These are phyloP conservation scores for Dasysyrphus albostriatus DNA, from an alignment of 2,888 invertebrate genomes.

Conservation along the genomic window DNA sequence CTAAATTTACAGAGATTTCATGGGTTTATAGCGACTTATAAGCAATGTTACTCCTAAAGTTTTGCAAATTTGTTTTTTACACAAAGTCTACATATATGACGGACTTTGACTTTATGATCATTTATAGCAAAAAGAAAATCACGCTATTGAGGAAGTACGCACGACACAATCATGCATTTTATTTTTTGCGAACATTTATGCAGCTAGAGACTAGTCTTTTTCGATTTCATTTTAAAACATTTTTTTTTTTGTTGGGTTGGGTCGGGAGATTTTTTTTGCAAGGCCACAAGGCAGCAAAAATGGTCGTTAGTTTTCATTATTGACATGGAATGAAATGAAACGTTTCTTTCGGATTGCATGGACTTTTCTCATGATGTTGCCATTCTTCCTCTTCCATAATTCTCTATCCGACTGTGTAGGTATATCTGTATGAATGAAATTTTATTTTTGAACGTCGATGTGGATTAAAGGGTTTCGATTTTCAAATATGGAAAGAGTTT, in stretches of 20 bases:
- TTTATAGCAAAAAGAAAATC: neutral
- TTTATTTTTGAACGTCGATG: no score
- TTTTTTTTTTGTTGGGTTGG: slow-evolving; percentile 5
- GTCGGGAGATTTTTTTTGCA: neutral
- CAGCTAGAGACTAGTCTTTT: slow-evolving; percentile 3
- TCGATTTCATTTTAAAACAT: slow-evolving; percentile 6
- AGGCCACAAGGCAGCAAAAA: slow-evolving; percentile 29
- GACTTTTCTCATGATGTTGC: slow-evolving; percentile 6
- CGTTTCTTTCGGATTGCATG: slow-evolving; percentile 7
- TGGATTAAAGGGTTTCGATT: no score
- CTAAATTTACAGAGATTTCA: no score
- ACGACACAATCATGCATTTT: neutral
- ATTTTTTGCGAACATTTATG: neutral
- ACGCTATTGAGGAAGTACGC: neutral
- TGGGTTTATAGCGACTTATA: no score
- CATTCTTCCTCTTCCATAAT: slow-evolving; percentile 3
- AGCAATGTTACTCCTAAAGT: no score
- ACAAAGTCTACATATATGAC: no score
- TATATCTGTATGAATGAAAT: neutral
- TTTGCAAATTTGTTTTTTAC: no score
- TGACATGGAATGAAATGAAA: slow-evolving; percentile 21
- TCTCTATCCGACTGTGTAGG: neutral
- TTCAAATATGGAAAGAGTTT: no score
- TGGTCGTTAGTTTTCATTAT: slow-evolving; percentile 46
- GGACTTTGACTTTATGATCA: no score